These are phyloP conservation scores for Nomada ruficornis DNA, from an alignment of 2,888 invertebrate species.

Conservation along the genomic window DNA sequence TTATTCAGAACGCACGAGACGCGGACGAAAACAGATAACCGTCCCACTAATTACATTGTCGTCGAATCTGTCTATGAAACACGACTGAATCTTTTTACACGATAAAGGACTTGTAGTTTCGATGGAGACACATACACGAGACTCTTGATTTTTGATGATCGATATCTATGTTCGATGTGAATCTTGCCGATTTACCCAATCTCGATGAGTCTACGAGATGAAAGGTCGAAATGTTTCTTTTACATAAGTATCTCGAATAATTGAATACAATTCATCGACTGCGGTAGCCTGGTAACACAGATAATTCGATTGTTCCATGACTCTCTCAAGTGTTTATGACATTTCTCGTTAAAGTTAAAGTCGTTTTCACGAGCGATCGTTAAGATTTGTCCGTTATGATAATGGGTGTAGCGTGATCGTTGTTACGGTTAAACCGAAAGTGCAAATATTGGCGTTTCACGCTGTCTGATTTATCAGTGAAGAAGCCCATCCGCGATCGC, in stretches of 20 bases:
- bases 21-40: constrained; percentile 2
- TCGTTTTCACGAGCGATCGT: neutral
- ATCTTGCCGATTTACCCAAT: neutral
- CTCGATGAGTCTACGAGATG: neutral
- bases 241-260: neutral
- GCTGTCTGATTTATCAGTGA: constrained; percentile 15
- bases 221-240: constrained; percentile 26
- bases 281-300: neutral
- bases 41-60: constrained; percentile 24
- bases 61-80: neutral
- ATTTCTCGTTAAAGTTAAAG: constrained; percentile 35
- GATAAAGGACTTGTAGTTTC: neutral
- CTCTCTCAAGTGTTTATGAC: constrained; percentile 42
- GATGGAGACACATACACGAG: neutral
- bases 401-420: neutral
- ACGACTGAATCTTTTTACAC: neutral
- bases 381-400: neutral
- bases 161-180: neutral
- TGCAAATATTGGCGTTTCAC: constrained; percentile 38
- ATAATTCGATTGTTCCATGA: constrained; percentile 19
- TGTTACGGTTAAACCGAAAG: neutral
- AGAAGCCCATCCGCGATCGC: neutral
- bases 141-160: neutral
- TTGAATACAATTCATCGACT: neutral
- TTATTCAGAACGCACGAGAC: neutral